Evolutionary conservation across 92 coral and sea anemone species (phyloP).

Genomic region (Actinostola sp.): DNA sequence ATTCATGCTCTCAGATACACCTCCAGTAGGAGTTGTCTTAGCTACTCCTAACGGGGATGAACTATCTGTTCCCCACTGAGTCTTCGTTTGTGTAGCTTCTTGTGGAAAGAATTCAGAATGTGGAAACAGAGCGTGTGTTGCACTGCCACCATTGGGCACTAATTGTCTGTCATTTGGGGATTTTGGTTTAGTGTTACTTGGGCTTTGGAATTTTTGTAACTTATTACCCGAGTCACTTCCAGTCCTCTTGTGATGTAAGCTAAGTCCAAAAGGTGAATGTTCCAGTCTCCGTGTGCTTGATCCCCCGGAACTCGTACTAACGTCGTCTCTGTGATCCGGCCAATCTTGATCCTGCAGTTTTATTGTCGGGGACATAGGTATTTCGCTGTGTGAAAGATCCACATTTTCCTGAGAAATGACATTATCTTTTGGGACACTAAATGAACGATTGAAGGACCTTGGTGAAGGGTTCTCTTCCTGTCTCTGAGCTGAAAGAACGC

Average conservation of each 20-base stretch:
- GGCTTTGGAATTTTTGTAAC: constrained; percentile 23
- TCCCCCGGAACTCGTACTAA: constrained; percentile 62
- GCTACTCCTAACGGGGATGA: constrained; percentile 20
- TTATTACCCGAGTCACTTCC: constrained; percentile 48
- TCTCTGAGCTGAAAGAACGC: constrained; percentile 6
- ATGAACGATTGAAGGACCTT: constrained; percentile 35
- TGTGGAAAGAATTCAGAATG: constrained; percentile 87
- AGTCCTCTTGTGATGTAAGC: constrained; percentile 70
- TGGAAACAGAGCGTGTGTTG: constrained; percentile 67
- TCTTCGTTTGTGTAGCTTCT: constrained; percentile 74
- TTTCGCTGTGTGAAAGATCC: constrained; percentile 69
- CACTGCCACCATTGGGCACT: constrained; percentile 44
- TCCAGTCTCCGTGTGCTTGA: constrained; percentile 71
- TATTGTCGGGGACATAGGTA: constrained; percentile 42
- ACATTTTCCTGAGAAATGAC: constrained; percentile 29
- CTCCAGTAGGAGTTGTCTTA: constrained; percentile 11
- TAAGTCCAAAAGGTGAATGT: constrained; percentile 89
- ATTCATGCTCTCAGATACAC: not conserved
- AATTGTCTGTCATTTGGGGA: constrained; percentile 56
- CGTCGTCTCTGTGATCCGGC: constrained; percentile 66
- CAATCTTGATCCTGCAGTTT: constrained; percentile 56
- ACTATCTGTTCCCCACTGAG: constrained; percentile 69
- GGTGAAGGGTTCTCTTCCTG: constrained; percentile 45
- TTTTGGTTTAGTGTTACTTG: constrained; percentile 52
- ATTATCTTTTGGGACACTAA: constrained; percentile 41